Base-by-base conservation (phyloP, 1,140 invertebrate genomes). In the Elymnias hypermnestra region DNA sequence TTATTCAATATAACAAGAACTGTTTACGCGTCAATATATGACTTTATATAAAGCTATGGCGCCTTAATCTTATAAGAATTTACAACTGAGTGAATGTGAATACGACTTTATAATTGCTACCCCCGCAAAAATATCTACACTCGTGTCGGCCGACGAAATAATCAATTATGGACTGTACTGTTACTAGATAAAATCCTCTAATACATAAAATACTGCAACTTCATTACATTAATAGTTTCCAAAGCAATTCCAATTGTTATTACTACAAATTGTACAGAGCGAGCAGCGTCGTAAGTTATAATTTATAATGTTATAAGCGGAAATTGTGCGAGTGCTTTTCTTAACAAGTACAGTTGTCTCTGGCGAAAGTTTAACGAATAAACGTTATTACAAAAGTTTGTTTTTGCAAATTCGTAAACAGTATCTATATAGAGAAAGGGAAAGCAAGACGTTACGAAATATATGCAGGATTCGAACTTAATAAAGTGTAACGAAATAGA, bases 181-280 rank as follows among this genome's bases (percentile, higher is more conserved):
- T 15, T 14, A 15, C 17, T 29, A 13, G 22, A 49, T 43, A 42
- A 38, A 42, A 50, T 43, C 17, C 13, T 36, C 8, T 14, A 26
- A 21, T 18, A 37, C 31, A 42, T 49, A 36, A 22, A 49, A 18
- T 31, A 36, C 22, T 26, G 10, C 8, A 36, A 5, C 43, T 43
- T 42, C 39, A 26, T 50, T 50, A 50, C 18, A 22, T 50, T 42
- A 37, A 42, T 38, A 37, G 39, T 22, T 50, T 29, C 9, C 19
- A 49, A 49, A 42, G 47, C 39, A 50, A 50, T 43, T 50, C 33
- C 39, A n/a, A n/a, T n/a, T 35, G 43, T 50, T 49, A 49, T 43
- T 43, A 23, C 23, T 29, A 25, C 39, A 43, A 43, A 43, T 43
- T 29, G 31, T 42, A 37, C 28, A 8, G 31, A 40, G 14, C 18